Conservation (phyloP, 1,140 invertebrate species). For the Aphelenchoides avenae region DNA sequence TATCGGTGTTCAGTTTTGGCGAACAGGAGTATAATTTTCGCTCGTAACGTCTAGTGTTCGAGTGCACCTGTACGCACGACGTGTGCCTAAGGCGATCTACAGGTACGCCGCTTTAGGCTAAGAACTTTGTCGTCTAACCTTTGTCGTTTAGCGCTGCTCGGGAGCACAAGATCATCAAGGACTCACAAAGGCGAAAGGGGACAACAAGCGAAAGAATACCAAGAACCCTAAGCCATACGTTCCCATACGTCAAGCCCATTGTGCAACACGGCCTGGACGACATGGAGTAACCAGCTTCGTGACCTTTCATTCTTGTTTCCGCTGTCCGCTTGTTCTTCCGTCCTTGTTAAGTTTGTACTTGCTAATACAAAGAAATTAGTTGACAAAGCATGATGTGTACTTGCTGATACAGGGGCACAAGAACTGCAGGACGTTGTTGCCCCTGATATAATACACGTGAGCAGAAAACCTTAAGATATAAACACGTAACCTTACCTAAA, state of each 20-base stretch:
- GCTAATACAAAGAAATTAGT: conserved; percentile 19
- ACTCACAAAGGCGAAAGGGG: conserved; percentile 46
- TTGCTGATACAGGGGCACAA: too few relatives aligned
- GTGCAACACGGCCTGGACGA: conserved; percentile 43
- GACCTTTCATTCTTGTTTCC: conserved; percentile 27
- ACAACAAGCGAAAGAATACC: conserved; percentile 39
- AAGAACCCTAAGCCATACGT: conserved; percentile 32
- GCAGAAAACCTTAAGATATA: too few relatives aligned
- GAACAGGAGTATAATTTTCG: too few relatives aligned
- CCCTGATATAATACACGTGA: too few relatives aligned
- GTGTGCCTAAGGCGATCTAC: conserved; percentile 85
- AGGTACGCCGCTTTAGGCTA: conserved; percentile 61
- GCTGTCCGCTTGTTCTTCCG: conserved; percentile 5
- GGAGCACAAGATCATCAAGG: conserved; percentile 46
- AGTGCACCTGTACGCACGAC: too few relatives aligned
- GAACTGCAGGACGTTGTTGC: too few relatives aligned
- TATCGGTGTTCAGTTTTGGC: too few relatives aligned
- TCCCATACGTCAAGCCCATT: conserved; percentile 38
- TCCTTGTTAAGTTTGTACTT: conserved; percentile 12
- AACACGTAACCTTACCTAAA: too few relatives aligned
- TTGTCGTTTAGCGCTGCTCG: conserved; percentile 41
- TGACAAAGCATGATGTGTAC: too few relatives aligned
- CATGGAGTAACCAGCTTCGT: conserved; percentile 25
- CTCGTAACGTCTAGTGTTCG: too few relatives aligned
- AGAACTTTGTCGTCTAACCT: conserved; percentile 13